Base-by-base conservation (phyloP, 2,797 vertebrate species). In the Babyrousa celebensis region DNA sequence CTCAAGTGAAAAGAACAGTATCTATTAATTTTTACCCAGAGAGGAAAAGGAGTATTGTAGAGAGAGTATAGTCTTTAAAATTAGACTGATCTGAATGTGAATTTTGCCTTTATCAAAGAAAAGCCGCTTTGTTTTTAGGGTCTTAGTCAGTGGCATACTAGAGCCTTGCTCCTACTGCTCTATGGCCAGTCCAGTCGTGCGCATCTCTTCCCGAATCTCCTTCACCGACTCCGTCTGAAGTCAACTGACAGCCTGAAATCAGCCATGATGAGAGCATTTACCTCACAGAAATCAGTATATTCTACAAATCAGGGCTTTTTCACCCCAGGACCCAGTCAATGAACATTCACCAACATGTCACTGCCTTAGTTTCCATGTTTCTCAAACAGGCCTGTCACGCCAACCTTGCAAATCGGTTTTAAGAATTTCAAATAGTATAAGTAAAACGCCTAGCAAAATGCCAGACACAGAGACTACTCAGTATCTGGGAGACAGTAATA, bases 401-500 rank as follows among this genome's bases (percentile, higher is more conserved):
- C 65, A 85, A 88, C 1, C 25, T 52, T 60, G 17, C 8, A 85
- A 80, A 85, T 87, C 1, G 29, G 32, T 63, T 92, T 6, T 77
- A 91, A 89, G 77, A 71, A 96, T 89, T 82, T 78, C 48, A 89
- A 89, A 82, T 54, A 82, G 29, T 40, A 29, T 67, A 74, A 78
- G n/a, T 18, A 89, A 84, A 96, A 96, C 5, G 74, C 16, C 40
- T 56, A 87, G 32, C 52, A 94, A 97, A 86, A 86, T 92, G n/a
- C 43, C 23, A 79, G 58, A 63, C 6, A n/a, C 68, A 95, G 43
- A 87, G 56, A 71, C 79, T 15, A 93, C 43, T 56, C 43, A 70
- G 20, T 32, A 52, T 71, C 11, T 80, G 54, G 60, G n/a, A 74
- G n/a, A 63, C 11, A 84, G 29, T 27, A 91, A 87, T 65, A 87